Evolutionary conservation across 2,797 vertebrate genomes (phyloP).

Genomic region (Pantherophis vulpinus): DNA sequence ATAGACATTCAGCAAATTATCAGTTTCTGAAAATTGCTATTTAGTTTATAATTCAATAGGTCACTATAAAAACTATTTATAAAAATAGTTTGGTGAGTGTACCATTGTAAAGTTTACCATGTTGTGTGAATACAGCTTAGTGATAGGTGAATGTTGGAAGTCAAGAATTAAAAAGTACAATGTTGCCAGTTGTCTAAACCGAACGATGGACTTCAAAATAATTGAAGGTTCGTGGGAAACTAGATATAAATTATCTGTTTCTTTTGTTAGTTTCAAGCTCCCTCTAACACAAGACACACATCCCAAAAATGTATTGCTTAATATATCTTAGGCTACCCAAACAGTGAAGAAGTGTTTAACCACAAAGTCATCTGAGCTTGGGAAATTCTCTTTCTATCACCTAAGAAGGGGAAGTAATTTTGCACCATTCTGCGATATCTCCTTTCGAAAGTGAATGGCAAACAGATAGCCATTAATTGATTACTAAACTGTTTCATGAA

Average conservation of each 20-base stretch:
- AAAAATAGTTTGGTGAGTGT: background rate
- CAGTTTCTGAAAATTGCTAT: background rate
- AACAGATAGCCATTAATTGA: background rate
- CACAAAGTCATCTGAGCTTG: background rate
- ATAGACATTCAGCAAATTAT: background rate
- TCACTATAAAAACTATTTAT: background rate
- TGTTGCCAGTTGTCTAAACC: background rate
- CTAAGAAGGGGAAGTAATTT: background rate
- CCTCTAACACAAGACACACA: background rate
- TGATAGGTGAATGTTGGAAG: background rate
- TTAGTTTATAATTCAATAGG: background rate
- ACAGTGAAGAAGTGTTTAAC: background rate
- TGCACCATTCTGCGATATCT: background rate
- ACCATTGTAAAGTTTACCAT: background rate
- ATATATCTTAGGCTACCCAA: background rate
- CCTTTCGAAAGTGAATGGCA: background rate
- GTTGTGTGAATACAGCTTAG: background rate
- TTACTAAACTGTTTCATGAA: background rate
- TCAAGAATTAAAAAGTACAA: background rate
- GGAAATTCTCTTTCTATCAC: background rate
- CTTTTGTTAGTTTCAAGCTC: background rate
- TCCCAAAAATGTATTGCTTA: background rate
- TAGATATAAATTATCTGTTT: background rate
- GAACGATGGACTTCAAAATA: background rate
- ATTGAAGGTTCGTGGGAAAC: background rate